Evolutionary conservation across 2,797 vertebrate species (phyloP).

Genomic region (Acestrorhynchus altus): DNA sequence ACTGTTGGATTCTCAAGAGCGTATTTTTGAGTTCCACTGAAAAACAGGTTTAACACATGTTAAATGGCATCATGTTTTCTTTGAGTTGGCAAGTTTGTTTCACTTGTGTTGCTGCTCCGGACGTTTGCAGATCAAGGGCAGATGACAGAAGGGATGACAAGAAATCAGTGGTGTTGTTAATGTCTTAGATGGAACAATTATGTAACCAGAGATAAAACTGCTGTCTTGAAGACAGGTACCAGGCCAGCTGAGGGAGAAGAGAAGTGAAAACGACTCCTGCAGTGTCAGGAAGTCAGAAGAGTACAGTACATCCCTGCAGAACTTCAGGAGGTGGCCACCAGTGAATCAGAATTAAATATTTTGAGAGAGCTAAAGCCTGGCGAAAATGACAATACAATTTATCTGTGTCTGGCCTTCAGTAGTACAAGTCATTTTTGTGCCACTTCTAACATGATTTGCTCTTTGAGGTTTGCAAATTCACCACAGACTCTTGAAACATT

Average conservation of each 20-base stretch:
- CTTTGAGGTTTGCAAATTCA: not conserved
- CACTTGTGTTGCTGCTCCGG: slow-evolving; percentile 16
- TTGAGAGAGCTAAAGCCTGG: not conserved
- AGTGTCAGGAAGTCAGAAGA: not conserved
- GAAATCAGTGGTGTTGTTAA: slow-evolving; percentile 35
- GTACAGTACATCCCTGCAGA: not conserved
- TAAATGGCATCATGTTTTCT: slow-evolving; percentile 15
- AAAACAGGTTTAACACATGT: slow-evolving; percentile 30
- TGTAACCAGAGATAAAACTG: slow-evolving; percentile 37
- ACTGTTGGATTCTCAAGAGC: slow-evolving; percentile 8
- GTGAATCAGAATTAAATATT: not conserved
- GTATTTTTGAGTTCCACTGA: slow-evolving; percentile 15
- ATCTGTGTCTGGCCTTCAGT: not conserved
- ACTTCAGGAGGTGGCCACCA: slow-evolving; percentile 14
- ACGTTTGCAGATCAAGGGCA: slow-evolving; percentile 4
- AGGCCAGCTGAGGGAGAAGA: slow-evolving; percentile 1
- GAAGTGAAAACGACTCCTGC: not conserved
- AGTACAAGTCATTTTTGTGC: not conserved
- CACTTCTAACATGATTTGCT: not conserved
- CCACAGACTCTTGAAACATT: not conserved
- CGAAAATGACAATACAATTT: not conserved
- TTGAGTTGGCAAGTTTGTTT: slow-evolving; percentile 28
- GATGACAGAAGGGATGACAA: slow-evolving; percentile 1
- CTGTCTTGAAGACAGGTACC: slow-evolving; percentile 32
- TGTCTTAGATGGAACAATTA: slow-evolving; percentile 46